Evolutionary conservation across 2,797 vertebrate species (phyloP).

Genomic region (Sternotherus odoratus): DNA sequence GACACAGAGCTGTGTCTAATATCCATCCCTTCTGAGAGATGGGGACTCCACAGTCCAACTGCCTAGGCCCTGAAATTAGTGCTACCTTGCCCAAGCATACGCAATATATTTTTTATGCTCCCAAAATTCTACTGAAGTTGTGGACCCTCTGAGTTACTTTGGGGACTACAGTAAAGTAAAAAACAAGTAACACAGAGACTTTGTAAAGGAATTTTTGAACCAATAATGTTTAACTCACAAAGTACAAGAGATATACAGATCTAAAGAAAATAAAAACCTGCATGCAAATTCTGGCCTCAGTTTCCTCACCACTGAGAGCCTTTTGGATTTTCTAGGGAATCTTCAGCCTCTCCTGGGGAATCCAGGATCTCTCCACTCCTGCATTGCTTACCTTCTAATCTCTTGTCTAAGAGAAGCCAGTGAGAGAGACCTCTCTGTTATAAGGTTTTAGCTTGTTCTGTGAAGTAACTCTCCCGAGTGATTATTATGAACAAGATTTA

Average conservation of each 20-base stretch:
- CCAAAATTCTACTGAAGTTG: no score
- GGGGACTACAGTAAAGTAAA: no score
- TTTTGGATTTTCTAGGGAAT: neutral
- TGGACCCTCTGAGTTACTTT: no score
- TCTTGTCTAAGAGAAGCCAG: neutral
- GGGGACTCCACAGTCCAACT: no score
- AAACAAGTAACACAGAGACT: no score
- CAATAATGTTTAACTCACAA: neutral
- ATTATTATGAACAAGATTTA: neutral
- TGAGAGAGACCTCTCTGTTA: neutral
- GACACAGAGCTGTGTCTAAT: no score
- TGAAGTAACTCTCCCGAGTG: neutral
- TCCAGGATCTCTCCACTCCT: neutral
- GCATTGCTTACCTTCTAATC: neutral
- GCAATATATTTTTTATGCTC: no score
- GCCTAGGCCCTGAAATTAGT: no score
- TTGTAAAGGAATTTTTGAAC: neutral
- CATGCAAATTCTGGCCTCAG: neutral
- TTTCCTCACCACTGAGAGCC: neutral
- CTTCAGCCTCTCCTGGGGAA: neutral
- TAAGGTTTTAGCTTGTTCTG: neutral
- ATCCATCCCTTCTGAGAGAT: no score
- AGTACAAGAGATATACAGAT: neutral
- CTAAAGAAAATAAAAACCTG: neutral
- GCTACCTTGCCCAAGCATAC: no score